Conservation (phyloP, 2,113 vertebrate genomes). For the Silurus glanis region DNA sequence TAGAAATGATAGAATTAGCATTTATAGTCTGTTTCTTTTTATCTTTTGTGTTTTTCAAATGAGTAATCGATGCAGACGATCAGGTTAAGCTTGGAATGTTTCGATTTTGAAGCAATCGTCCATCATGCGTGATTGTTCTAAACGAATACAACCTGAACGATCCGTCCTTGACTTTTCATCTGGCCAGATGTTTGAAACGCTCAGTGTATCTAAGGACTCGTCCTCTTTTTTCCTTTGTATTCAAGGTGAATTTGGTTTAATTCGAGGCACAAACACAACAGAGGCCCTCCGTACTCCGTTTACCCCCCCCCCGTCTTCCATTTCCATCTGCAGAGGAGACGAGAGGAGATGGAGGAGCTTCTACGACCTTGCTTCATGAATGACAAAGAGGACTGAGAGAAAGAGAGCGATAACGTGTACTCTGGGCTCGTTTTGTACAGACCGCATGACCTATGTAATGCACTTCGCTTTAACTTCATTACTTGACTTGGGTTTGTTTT, state of each 20-base stretch:
- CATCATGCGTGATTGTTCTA: background rate
- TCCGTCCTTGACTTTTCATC: slow-evolving; percentile 8
- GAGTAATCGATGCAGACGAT: no score
- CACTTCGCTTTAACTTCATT: background rate
- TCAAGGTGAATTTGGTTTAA: slow-evolving; percentile 36
- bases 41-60: no score
- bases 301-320: slow-evolving; percentile 51
- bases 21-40: background rate
- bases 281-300: slow-evolving; percentile 55
- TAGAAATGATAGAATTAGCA: background rate
- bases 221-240: background rate
- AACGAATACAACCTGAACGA: background rate
- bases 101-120: background rate
- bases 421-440: slow-evolving; percentile 25
- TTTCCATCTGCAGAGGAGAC: slow-evolving; percentile 59
- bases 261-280: slow-evolving; percentile 28
- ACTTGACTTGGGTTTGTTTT: background rate
- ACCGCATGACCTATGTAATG: background rate
- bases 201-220: background rate
- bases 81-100: background rate
- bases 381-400: slow-evolving; percentile 72
- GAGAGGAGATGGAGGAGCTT: slow-evolving; percentile 58
- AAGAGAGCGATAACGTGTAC: slow-evolving; percentile 45
- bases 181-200: slow-evolving; percentile 16
- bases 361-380: slow-evolving; percentile 67